Conservation (phyloP, 2,797 vertebrate species). For the Synaphobranchus kaupii region DNA sequence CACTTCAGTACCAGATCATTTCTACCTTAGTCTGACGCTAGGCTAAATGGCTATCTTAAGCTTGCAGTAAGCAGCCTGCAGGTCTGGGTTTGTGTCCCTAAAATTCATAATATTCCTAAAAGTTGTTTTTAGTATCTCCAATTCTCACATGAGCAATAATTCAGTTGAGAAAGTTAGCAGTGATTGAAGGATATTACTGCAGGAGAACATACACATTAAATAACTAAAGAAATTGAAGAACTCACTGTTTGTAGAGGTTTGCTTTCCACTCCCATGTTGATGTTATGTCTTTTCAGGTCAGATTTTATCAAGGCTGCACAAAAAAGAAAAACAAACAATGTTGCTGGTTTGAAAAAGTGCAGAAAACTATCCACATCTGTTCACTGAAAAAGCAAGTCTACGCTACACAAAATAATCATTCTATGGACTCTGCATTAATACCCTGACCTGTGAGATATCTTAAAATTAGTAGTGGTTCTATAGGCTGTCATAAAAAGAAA, state of each 20-base stretch:
- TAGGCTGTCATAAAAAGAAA: background rate
- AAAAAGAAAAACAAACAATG: constrained; percentile 3
- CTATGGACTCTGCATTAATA: background rate
- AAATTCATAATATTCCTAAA: background rate
- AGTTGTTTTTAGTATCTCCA: background rate
- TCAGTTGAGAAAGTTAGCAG: background rate
- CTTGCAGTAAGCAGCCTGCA: background rate
- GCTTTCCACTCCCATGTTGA: constrained; percentile 76
- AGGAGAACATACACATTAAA: background rate
- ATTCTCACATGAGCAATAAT: background rate
- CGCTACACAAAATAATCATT: background rate
- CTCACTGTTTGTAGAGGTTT: constrained; percentile 77
- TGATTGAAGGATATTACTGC: too few species aligned
- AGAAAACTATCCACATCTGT: background rate
- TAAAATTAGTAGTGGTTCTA: background rate
- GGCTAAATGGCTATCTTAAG: background rate
- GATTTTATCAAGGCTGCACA: constrained; percentile 90
- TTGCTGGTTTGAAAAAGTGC: background rate
- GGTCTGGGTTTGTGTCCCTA: background rate
- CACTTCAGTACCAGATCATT: background rate
- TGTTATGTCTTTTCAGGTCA: constrained; percentile 86
- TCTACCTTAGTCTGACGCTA: background rate
- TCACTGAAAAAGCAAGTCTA: background rate
- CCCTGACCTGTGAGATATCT: background rate
- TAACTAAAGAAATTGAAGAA: constrained; percentile 32